A percentile compares a stretch with the other conserved stretches of the same genome.
These are phyloP conservation scores for Phallusia fumigata DNA, from an alignment of 23 tunicate genomes.

Conservation along the genomic window DNA sequence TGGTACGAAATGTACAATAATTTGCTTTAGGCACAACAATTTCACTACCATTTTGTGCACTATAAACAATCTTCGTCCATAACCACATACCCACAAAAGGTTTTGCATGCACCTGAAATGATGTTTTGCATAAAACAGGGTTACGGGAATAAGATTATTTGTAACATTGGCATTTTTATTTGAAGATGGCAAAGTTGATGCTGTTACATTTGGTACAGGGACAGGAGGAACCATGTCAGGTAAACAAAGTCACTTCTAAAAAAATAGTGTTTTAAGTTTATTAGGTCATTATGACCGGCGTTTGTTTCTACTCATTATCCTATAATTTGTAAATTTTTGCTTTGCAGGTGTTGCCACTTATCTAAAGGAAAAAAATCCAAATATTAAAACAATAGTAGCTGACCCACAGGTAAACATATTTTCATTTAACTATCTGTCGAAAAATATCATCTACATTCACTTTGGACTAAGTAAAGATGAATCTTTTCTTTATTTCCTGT, in stretches of 20 bases:
- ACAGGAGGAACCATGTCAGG: conserved; percentile 99
- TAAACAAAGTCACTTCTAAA: neutral
- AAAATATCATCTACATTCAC: no score
- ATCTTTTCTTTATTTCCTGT: neutral
- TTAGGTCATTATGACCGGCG: neutral
- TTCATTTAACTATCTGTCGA: neutral
- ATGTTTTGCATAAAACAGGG: neutral
- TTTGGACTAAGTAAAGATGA: no score
- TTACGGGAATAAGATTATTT: neutral
- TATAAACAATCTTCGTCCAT: no score
- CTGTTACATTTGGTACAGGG: conserved; percentile 92
- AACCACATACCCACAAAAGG: no score
- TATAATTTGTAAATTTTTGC: no score
- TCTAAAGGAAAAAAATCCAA: conserved; percentile 62
- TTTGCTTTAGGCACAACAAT: neutral
- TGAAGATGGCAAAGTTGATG: conserved; percentile 93
- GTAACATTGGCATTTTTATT: neutral
- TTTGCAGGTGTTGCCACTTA: conserved; percentile 75
- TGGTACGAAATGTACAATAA: conserved; percentile 16
- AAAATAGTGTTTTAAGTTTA: neutral
- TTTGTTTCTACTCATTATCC: neutral
- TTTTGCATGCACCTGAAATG: no score
- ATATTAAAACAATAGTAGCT: conserved; percentile 65
- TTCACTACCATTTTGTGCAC: neutral
- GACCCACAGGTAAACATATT: conserved; percentile 79